Evolutionary conservation across 2,113 vertebrate genomes (phyloP).

Genomic region (Apistogramma diplotaenia): DNA sequence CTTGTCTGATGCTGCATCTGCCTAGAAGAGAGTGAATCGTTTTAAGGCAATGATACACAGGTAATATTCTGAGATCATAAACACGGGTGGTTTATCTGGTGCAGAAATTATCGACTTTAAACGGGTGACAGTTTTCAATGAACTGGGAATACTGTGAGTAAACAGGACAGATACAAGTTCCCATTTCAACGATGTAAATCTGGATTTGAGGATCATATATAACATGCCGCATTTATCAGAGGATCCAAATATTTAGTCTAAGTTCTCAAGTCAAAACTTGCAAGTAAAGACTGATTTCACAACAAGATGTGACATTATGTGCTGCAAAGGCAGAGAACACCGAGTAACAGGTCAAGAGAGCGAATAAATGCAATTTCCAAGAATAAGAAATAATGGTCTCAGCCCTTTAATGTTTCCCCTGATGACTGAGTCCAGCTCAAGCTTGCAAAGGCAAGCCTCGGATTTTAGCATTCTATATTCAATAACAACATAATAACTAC

Average conservation of each 20-base stretch:
- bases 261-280: background rate
- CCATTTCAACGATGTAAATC: background rate
- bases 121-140: background rate
- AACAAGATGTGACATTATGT: background rate
- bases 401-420: background rate
- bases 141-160: background rate
- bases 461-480: background rate
- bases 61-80: background rate
- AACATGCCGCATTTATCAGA: background rate
- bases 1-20: constrained; percentile 81
- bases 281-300: background rate
- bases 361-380: background rate
- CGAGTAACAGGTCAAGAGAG: background rate
- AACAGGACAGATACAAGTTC: background rate
- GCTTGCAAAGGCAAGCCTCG: background rate
- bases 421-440: background rate
- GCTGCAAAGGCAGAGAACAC: background rate
- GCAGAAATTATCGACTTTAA: background rate
- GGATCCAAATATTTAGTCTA: background rate
- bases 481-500: background rate
- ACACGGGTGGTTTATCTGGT: background rate
- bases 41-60: background rate
- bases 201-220: background rate
- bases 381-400: background rate
- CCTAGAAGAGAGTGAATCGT: constrained; percentile 65